Conservation (phyloP, 2,113 vertebrate genomes). For the Cettia cetti region DNA sequence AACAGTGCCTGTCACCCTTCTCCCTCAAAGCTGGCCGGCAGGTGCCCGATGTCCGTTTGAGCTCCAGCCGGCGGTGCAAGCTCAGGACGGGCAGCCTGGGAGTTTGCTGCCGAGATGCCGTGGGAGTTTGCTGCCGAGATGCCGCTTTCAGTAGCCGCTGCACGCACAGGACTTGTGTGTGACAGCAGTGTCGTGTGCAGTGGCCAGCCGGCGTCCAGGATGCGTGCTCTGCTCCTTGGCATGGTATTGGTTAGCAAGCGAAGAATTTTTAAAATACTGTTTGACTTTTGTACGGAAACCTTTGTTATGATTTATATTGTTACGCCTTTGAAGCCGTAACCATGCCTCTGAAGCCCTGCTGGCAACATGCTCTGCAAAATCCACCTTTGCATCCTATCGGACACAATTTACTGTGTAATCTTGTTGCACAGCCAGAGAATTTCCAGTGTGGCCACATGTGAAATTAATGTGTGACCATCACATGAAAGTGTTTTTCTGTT, state of each 20-base stretch:
- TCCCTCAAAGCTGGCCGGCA: rapidly evolving
- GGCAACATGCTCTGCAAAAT: not conserved
- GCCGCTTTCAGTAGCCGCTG: not conserved
- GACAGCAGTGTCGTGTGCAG: not conserved
- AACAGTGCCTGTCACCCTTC: too few relatives aligned
- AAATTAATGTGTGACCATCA: not conserved
- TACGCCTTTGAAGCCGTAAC: not conserved
- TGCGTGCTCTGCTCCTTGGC: not conserved
- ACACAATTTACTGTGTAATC: not conserved
- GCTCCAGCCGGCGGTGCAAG: not conserved
- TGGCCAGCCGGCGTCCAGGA: rapidly evolving
- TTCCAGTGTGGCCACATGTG: not conserved
- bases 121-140: not conserved
- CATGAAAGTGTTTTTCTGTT: not conserved
- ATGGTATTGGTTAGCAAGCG: not conserved
- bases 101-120: not conserved
- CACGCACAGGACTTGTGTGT: not conserved
- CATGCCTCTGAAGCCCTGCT: not conserved
- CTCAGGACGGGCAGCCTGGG: not conserved
- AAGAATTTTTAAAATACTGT: not conserved
- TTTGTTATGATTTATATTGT: not conserved
- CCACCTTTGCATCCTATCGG: not conserved
- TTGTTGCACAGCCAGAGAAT: not conserved
- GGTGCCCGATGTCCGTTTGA: not conserved
- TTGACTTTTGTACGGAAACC: not conserved